Conservation (phyloP, 2,888 invertebrate genomes). For the Nymphalis polychloros region DNA sequence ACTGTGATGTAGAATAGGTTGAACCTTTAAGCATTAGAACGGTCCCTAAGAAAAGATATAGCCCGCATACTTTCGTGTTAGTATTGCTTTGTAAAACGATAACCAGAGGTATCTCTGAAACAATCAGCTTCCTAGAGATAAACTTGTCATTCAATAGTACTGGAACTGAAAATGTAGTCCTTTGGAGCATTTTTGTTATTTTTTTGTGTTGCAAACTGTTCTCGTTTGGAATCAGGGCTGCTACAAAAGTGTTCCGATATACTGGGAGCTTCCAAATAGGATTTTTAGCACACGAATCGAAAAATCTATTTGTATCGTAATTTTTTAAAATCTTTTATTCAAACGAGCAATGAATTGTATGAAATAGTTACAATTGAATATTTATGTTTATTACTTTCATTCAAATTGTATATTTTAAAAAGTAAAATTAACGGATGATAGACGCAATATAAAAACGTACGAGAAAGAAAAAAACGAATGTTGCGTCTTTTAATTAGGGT, state of each 20-base stretch:
- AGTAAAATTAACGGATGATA: too few relatives aligned
- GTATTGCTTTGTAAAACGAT: constrained; percentile 12
- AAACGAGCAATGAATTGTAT: too few relatives aligned
- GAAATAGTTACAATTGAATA: too few relatives aligned
- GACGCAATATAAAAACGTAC: too few relatives aligned
- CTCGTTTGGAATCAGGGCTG: constrained; percentile 1
- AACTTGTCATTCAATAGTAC: constrained; percentile 9
- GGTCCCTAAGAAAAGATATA: constrained; percentile 1
- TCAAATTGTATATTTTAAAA: too few relatives aligned
- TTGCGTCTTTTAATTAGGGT: too few relatives aligned
- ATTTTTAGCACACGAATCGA: constrained; percentile 5
- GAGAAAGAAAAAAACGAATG: too few relatives aligned
- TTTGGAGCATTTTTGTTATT: background rate
- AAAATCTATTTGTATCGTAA: background rate
- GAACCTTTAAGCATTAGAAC: too few relatives aligned
- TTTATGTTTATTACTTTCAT: too few relatives aligned
- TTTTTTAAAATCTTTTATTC: background rate
- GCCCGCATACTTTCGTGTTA: constrained; percentile 19
- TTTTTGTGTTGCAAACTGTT: background rate
- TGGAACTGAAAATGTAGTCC: constrained; percentile 7
- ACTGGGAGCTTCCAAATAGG: background rate
- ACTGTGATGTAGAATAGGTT: too few relatives aligned
- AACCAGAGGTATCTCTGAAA: background rate
- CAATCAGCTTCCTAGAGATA: constrained; percentile 15
- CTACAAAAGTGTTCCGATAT: constrained; percentile 10